Conservation (phyloP, 2,888 invertebrate genomes). For the Adela reaumurella region DNA sequence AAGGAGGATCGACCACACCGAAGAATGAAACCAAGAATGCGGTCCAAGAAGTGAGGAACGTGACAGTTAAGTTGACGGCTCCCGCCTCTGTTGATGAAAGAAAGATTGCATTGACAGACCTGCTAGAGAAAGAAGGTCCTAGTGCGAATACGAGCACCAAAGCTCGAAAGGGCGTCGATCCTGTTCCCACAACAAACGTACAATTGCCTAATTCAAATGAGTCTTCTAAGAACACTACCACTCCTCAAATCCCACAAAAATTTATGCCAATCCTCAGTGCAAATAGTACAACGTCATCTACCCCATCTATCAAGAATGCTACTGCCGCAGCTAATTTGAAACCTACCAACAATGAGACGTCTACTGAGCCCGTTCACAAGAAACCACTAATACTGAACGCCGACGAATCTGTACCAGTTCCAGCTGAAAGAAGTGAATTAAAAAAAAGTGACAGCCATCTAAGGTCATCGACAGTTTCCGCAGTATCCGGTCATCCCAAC, state of each 20-base stretch:
- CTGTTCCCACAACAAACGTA: background rate
- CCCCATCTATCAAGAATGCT: too few relatives aligned
- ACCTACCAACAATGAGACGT: background rate
- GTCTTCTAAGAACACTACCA: background rate
- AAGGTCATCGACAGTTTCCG: conserved; percentile 11
- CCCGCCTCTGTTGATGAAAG: conserved; percentile 10
- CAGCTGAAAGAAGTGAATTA: conserved; percentile 16
- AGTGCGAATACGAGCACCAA: background rate
- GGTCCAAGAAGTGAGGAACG: too few relatives aligned
- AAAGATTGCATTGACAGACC: background rate
- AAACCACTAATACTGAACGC: conserved; percentile 29
- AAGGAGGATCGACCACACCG: conserved; percentile 27
- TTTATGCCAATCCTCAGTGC: too few relatives aligned
- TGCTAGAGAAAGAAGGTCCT: background rate
- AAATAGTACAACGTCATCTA: too few relatives aligned
- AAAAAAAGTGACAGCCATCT: conserved; percentile 11
- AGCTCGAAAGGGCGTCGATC: background rate
- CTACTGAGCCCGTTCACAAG: conserved; percentile 15
- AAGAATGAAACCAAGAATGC: conserved; percentile 13
- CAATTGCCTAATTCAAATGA: too few relatives aligned
- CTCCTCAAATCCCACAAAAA: background rate
- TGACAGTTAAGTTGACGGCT: conserved; percentile 20
- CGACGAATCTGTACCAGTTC: conserved; percentile 17
- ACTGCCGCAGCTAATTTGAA: background rate
- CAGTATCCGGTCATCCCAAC: conserved; percentile 44